A percentile compares a stretch with the other conserved stretches of the same genome.
Evolutionary conservation across 2,888 invertebrate genomes (phyloP).

Genomic region (Thecocarcelia acutangulata): DNA sequence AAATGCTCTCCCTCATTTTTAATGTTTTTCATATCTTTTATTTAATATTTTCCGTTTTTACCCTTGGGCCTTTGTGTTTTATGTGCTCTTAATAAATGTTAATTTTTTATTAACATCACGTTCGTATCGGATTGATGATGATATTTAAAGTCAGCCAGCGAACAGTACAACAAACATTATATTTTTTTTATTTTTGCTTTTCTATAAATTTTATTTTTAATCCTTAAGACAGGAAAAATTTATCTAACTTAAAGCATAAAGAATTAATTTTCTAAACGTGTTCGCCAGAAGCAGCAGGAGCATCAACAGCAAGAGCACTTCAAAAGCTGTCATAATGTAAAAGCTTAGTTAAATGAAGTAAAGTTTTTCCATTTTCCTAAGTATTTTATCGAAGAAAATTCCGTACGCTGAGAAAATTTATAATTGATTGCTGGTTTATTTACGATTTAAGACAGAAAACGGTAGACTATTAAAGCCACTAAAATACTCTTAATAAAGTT

Average conservation of each 20-base stretch:
- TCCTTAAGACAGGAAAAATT: slow-evolving; percentile 10
- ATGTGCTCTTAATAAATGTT: slow-evolving; percentile 43
- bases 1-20: neutral
- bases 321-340: neutral
- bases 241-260: slow-evolving; percentile 54
- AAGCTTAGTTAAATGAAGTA: slow-evolving; percentile 31
- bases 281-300: neutral
- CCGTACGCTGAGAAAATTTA: slow-evolving; percentile 10
- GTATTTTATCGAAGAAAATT: neutral
- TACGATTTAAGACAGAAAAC: neutral
- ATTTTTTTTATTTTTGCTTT: slow-evolving; percentile 10
- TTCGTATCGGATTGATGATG: slow-evolving; percentile 59
- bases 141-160: slow-evolving; percentile 17
- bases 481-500: slow-evolving; percentile 31
- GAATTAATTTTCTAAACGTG: slow-evolving; percentile 65
- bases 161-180: slow-evolving; percentile 4
- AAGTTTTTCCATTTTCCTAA: slow-evolving; percentile 20
- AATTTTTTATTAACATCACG: slow-evolving; percentile 61
- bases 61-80: slow-evolving; percentile 14
- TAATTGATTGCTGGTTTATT: neutral
- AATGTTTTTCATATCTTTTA: slow-evolving; percentile 10
- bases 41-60: slow-evolving; percentile 11
- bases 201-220: slow-evolving; percentile 35
- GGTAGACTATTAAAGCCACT: slow-evolving; percentile 14
- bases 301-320: neutral